Conservation (phyloP, 53 echinoderm and acorn worm species). For the Hippasteria phrygiana region DNA sequence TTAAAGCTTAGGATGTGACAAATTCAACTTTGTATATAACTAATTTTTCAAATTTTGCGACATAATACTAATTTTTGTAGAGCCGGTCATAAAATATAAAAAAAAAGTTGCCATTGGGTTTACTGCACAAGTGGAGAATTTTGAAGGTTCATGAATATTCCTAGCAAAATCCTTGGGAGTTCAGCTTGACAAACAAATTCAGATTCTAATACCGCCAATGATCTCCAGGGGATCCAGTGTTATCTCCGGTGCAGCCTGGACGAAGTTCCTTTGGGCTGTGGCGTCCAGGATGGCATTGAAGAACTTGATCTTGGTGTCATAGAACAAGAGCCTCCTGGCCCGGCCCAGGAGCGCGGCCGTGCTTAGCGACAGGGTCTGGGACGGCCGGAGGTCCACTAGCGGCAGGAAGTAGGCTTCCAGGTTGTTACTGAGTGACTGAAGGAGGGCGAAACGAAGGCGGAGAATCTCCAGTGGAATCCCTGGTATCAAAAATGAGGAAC, state of each 20-base stretch:
- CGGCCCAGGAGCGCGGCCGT: slow-evolving; percentile 82
- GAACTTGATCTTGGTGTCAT: slow-evolving; percentile 88
- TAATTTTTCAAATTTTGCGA: too few relatives aligned
- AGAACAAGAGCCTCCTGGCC: slow-evolving; percentile 77
- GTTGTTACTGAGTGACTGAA: slow-evolving; percentile 85
- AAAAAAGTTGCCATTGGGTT: too few relatives aligned
- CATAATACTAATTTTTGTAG: too few relatives aligned
- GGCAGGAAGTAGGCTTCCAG: slow-evolving; percentile 84
- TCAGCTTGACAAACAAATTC: neutral
- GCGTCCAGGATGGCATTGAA: slow-evolving; percentile 83
- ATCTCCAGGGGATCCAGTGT: slow-evolving; percentile 85
- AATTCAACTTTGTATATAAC: too few relatives aligned
- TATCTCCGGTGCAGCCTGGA: slow-evolving; percentile 87
- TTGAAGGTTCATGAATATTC: too few relatives aligned
- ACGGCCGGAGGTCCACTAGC: slow-evolving; percentile 85
- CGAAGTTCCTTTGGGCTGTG: slow-evolving; percentile 86
- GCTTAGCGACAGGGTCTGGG: slow-evolving; percentile 75
- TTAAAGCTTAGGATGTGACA: too few relatives aligned
- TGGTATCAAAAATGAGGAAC: slow-evolving; percentile 21
- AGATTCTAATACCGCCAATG: slow-evolving; percentile 72
- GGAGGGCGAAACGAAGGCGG: slow-evolving; percentile 82
- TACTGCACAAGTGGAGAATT: too few relatives aligned
- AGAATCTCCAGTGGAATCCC: slow-evolving; percentile 73
- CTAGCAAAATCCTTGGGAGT: too few relatives aligned
- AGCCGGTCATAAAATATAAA: too few relatives aligned